These are phyloP conservation scores for Melanotaenia maccullochi DNA, from an alignment of 2,797 vertebrate species.

Conservation along the genomic window DNA sequence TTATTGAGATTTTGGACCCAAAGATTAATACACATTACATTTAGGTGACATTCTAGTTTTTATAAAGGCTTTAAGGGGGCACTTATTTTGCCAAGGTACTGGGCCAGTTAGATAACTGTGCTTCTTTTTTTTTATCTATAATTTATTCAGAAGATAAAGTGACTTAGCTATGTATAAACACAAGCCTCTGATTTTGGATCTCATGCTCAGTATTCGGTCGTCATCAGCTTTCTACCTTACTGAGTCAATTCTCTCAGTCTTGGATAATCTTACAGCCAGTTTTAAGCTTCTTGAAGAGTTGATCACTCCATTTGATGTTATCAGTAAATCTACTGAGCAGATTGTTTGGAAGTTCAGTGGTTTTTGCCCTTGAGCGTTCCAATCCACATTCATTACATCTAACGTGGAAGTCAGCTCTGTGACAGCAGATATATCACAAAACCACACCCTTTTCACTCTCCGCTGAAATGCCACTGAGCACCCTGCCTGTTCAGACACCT, in stretches of 20 bases:
- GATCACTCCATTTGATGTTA: constrained; percentile 60
- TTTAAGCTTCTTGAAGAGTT: constrained; percentile 65
- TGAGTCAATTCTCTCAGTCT: constrained; percentile 23
- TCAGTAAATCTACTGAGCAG: constrained; percentile 74
- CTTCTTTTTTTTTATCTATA: too few species aligned
- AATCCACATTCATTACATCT: constrained; percentile 47
- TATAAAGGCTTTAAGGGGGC: too few species aligned
- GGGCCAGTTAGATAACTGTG: too few species aligned
- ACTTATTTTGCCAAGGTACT: too few species aligned
- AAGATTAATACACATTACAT: too few species aligned
- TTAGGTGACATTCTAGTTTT: too few species aligned
- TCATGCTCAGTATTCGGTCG: constrained; percentile 8
- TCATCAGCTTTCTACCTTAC: constrained; percentile 15
- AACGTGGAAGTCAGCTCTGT: constrained; percentile 49
- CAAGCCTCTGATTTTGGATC: neutral
- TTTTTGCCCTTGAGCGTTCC: constrained; percentile 63
- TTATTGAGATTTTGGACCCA: too few species aligned
- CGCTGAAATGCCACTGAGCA: constrained; percentile 63
- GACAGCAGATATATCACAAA: constrained; percentile 69
- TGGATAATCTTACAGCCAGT: constrained; percentile 58
- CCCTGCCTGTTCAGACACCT: constrained; percentile 47
- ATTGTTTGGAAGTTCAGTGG: constrained; percentile 54
- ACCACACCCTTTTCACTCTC: constrained; percentile 49
- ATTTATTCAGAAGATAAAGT: neutral
- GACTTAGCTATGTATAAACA: neutral